Evolutionary conservation across 2,888 invertebrate species (phyloP).

Genomic region (Dioctria rufipes): DNA sequence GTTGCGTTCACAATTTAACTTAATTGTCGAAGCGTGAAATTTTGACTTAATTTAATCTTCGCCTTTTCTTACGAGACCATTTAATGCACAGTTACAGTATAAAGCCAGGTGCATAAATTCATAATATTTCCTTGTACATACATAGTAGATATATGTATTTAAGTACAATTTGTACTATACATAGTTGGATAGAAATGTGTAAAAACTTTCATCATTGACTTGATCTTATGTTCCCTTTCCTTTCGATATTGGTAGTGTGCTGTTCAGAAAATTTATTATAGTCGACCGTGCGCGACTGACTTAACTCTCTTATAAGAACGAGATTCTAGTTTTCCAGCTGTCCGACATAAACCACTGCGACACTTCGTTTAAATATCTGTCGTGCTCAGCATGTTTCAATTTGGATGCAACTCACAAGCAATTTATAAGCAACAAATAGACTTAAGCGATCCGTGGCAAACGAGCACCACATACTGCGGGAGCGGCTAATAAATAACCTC

Average conservation of each 20-base stretch:
- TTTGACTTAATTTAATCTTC: neutral
- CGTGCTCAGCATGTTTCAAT: slow-evolving; percentile 52
- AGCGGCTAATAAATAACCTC: slow-evolving; percentile 49
- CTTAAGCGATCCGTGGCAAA: slow-evolving; percentile 38
- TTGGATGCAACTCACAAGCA: slow-evolving; percentile 43
- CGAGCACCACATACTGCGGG: slow-evolving; percentile 50
- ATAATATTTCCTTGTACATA: neutral
- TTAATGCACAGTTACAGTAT: neutral
- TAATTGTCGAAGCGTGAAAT: slow-evolving; percentile 32
- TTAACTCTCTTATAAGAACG: slow-evolving; percentile 6
- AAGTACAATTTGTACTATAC: neutral
- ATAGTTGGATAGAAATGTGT: neutral
- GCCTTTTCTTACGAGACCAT: neutral
- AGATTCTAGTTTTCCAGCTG: slow-evolving; percentile 51
- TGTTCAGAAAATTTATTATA: slow-evolving; percentile 26
- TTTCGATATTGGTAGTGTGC: neutral
- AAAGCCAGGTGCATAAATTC: slow-evolving; percentile 6
- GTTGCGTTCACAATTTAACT: slow-evolving; percentile 40
- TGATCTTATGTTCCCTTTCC: slow-evolving; percentile 23
- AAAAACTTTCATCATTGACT: slow-evolving; percentile 14
- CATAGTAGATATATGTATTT: too few species aligned
- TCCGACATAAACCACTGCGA: slow-evolving; percentile 49
- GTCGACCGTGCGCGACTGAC: slow-evolving; percentile 8
- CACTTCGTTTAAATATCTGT: slow-evolving; percentile 48
- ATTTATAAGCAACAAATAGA: slow-evolving; percentile 49